These are phyloP conservation scores for Pungitius pungitius DNA, from an alignment of 2,113 vertebrate species.

Conservation along the genomic window DNA sequence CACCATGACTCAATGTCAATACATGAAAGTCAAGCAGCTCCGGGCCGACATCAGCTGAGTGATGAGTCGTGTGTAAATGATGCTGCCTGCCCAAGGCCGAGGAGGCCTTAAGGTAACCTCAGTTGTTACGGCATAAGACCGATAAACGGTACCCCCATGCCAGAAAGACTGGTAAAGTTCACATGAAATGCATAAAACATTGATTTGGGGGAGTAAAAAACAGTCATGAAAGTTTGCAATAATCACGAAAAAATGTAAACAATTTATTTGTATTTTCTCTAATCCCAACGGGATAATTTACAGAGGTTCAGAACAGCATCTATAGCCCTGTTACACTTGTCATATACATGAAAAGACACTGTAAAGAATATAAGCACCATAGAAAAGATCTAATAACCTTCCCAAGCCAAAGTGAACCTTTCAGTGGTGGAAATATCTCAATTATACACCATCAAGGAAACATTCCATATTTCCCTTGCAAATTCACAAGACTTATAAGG, in stretches of 20 bases:
- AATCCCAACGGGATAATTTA: slow-evolving; percentile 66
- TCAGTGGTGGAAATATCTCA: slow-evolving; percentile 42
- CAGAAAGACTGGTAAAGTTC: slow-evolving; percentile 34
- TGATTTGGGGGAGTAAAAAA: slow-evolving; percentile 17
- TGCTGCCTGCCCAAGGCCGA: too few relatives aligned
- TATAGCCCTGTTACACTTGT: slow-evolving; percentile 38
- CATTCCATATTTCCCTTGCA: slow-evolving; percentile 39
- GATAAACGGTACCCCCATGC: too few relatives aligned
- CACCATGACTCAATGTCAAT: too few relatives aligned
- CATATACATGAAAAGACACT: slow-evolving; percentile 64
- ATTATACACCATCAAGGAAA: slow-evolving; percentile 36
- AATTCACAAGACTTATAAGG: slow-evolving; percentile 38
- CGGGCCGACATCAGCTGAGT: too few relatives aligned
- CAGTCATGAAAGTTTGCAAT: slow-evolving; percentile 14
- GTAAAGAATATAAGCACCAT: slow-evolving; percentile 68
- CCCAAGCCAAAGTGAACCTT: slow-evolving; percentile 36
- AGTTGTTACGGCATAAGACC: too few relatives aligned
- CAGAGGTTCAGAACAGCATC: slow-evolving; percentile 76
- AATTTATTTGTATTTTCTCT: slow-evolving; percentile 28
- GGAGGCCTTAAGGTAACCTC: too few relatives aligned
- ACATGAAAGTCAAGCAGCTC: too few relatives aligned
- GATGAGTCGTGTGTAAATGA: too few relatives aligned
- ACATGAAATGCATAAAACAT: slow-evolving; percentile 56
- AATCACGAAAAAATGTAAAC: slow-evolving; percentile 54
- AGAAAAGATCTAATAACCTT: slow-evolving; percentile 57